These are phyloP conservation scores for Cataglyphis hispanica DNA, from an alignment of 1,140 invertebrate species.

Conservation along the genomic window DNA sequence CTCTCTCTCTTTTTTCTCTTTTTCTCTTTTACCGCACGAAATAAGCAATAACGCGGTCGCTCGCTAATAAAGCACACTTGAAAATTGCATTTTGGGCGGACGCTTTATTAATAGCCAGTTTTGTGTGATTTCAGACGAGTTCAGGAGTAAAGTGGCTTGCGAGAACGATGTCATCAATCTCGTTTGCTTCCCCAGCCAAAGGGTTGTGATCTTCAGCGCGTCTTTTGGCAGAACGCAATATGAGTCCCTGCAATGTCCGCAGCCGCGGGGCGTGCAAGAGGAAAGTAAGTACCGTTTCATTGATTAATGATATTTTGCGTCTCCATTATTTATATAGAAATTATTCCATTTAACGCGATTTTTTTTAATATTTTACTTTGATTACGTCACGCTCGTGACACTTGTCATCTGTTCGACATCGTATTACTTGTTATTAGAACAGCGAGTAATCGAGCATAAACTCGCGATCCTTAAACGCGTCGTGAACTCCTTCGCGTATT, in stretches of 20 bases:
- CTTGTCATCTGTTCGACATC: neutral
- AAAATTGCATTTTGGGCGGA: conserved; percentile 38
- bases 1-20: too few relatives aligned
- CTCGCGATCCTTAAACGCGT: neutral
- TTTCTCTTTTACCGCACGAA: neutral
- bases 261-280: conserved; percentile 93
- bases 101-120: conserved; percentile 71
- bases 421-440: conserved; percentile 36
- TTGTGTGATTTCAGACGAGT: conserved; percentile 92
- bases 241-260: conserved; percentile 95
- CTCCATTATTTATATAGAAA: neutral
- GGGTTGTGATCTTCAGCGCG: conserved; percentile 96
- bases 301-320: conserved; percentile 31
- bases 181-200: conserved; percentile 92
- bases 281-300: conserved; percentile 91
- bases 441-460: conserved; percentile 36
- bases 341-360: neutral
- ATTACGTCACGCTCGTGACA: neutral
- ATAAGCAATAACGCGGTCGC: neutral
- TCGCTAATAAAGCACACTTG: conserved; percentile 35
- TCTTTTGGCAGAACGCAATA: conserved; percentile 95
- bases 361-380: neutral
- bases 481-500: neutral
- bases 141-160: conserved; percentile 95
- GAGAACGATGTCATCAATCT: conserved; percentile 95